A percentile compares a stretch with the other conserved stretches of the same genome.
These are phyloP conservation scores for Andrena chrysosceles DNA, from an alignment of 2,888 invertebrate genomes.

Conservation along the genomic window DNA sequence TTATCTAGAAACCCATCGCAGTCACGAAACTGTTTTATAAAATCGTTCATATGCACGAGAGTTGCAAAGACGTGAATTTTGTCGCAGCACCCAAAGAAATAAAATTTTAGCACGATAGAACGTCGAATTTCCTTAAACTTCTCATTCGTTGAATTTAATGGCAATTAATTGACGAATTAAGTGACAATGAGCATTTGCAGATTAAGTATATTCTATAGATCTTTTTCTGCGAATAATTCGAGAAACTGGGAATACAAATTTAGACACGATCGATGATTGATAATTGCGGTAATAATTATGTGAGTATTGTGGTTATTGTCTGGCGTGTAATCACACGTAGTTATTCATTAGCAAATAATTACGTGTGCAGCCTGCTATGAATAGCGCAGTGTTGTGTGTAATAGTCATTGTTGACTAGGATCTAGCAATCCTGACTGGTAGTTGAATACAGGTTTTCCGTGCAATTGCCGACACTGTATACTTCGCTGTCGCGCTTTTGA, in stretches of 20 bases:
- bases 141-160: no score
- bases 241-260: no score
- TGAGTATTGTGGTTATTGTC: background rate
- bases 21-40: background rate
- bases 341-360: conserved; percentile 1
- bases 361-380: background rate
- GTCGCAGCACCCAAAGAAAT: background rate
- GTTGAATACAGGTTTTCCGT: conserved; percentile 10
- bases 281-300: no score
- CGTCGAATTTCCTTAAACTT: background rate
- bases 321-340: background rate
- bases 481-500: background rate
- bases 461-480: background rate
- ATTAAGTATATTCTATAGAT: no score
- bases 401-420: background rate
- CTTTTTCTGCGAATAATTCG: no score
- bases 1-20: background rate
- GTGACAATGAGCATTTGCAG: background rate
- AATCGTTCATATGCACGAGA: background rate
- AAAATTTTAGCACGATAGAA: background rate
- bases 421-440: background rate
- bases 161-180: background rate
- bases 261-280: no score
- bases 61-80: background rate
- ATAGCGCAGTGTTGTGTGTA: background rate